Evolutionary conservation across 2,888 invertebrate genomes (phyloP).

Genomic region (Eledona agricola): DNA sequence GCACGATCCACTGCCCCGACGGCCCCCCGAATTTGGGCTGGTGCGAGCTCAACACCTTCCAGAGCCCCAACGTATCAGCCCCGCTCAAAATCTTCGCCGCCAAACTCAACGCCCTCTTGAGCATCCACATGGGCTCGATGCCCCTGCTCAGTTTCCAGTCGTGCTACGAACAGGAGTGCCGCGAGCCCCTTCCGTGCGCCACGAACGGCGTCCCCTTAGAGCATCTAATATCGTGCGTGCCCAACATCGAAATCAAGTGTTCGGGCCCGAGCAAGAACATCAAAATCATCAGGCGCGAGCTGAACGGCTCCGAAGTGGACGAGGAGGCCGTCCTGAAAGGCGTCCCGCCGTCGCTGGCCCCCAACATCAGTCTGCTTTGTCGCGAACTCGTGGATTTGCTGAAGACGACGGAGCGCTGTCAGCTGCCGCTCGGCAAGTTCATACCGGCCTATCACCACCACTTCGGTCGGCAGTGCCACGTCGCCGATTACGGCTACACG

Average conservation of each 20-base stretch:
- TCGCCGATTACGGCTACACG: conserved; percentile 96
- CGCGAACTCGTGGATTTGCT: conserved; percentile 87
- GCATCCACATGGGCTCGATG: conserved; percentile 78
- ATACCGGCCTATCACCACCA: conserved; percentile 97
- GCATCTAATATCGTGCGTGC: conserved; percentile 85
- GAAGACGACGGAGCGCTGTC: conserved; percentile 82
- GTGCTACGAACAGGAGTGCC: conserved; percentile 82
- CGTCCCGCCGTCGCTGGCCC: conserved; percentile 73
- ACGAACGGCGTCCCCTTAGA: conserved; percentile 86
- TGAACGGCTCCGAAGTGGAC: conserved; percentile 42
- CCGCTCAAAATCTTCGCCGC: conserved; percentile 72
- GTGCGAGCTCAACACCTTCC: conserved; percentile 73
- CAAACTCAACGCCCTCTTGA: conserved; percentile 73
- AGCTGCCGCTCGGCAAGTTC: conserved; percentile 84
- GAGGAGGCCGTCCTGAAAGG: conserved; percentile 61
- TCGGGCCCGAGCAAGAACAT: conserved; percentile 60
- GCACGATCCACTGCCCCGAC: conserved; percentile 71
- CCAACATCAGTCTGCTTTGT: conserved; percentile 81
- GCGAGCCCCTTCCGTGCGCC: conserved; percentile 68
- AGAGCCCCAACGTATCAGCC: conserved; percentile 72
- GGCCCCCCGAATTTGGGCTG: conserved; percentile 72
- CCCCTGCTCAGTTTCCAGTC: conserved; percentile 83
- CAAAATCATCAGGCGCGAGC: conserved; percentile 55
- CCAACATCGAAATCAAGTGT: conserved; percentile 68
- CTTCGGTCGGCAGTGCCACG: conserved; percentile 93